Evolutionary conservation across 2,797 vertebrate genomes (phyloP), one percentile per base, ranked within the genome.

Genomic region (Antrozous pallidus): DNA sequence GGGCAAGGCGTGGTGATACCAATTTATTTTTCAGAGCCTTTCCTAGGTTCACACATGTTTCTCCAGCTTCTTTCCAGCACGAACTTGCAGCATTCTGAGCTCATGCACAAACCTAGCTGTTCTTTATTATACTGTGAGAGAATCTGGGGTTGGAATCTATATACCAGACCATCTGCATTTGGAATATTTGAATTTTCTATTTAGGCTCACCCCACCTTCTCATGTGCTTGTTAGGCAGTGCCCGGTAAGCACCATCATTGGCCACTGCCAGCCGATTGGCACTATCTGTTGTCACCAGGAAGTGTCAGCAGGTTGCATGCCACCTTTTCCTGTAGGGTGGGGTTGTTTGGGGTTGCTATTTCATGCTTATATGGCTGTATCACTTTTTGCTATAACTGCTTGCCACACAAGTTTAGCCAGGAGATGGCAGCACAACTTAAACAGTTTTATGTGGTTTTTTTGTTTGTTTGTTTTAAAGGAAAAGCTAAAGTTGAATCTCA

Each of bases 401-500:
- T 75, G 82, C 67, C 51, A 20, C 33, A 69, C 31, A 63, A 70
- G 26, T 28, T 40, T 56, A 33, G 33, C 88, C 93, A 96, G 81
- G 42, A 90, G 93, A 69, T 79, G 93, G 94, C 87, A 94, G 95
- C 88, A 82, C 18, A 65, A 28, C 40, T 51, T 40, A 82, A 28
- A 14, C 16, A 7, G 26, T 20, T 26, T 33, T n/a, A 20, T 26
- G 51, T 45, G 16, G 9, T 70, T 38, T 38, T 18, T n/a, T 5
- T 4, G 12, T n/a, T n/a, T n/a, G n/a, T n/a, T n/a, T n/a, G 47
- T 70, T 75, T 74, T 36, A 31, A 42, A 47, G 65, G 45, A 71
- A 42, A 79, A 28, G n/a, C 80, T 58, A 5, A 49, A 18, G 47
- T 14, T 69, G 47, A 20, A 22, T 22, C n/a, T 58, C 8, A 0